Evolutionary conservation across 2,888 invertebrate genomes (phyloP).

Genomic region (Syritta pipiens): DNA sequence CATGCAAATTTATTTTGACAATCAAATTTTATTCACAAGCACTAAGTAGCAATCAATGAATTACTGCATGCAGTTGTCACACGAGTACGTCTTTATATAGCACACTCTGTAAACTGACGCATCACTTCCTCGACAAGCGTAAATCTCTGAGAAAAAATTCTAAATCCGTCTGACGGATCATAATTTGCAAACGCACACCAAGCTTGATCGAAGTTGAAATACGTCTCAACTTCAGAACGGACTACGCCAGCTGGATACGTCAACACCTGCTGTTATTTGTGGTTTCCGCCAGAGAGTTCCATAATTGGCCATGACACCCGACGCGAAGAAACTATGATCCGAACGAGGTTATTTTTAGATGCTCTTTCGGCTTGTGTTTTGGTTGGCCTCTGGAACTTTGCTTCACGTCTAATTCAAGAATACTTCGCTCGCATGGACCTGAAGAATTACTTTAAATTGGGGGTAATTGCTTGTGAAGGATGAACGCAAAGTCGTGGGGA

Average conservation of each 20-base stretch:
- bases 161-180: conserved; percentile 52
- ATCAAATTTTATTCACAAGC: no score
- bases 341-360: conserved; percentile 35
- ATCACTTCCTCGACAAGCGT: no score
- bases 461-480: conserved; percentile 62
- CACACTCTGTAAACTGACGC: no score
- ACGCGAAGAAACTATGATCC: conserved; percentile 23
- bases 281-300: conserved; percentile 62
- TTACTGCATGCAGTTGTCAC: no score
- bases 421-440: conserved; percentile 9
- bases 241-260: conserved; percentile 68
- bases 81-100: no score
- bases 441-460: conserved; percentile 53
- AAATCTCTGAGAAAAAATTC: no score
- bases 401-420: conserved; percentile 27
- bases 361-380: conserved; percentile 11
- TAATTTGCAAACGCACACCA: no score
- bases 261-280: conserved; percentile 71
- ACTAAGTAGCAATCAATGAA: no score
- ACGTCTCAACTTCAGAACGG: conserved; percentile 62
- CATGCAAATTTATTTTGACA: no score
- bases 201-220: conserved; percentile 68
- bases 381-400: conserved; percentile 11
- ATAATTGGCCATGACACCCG: conserved; percentile 69
- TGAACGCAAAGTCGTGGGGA: conserved; percentile 26